Evolutionary conservation across 2,888 invertebrate species (phyloP).

Genomic region (Cosmia pyralina): DNA sequence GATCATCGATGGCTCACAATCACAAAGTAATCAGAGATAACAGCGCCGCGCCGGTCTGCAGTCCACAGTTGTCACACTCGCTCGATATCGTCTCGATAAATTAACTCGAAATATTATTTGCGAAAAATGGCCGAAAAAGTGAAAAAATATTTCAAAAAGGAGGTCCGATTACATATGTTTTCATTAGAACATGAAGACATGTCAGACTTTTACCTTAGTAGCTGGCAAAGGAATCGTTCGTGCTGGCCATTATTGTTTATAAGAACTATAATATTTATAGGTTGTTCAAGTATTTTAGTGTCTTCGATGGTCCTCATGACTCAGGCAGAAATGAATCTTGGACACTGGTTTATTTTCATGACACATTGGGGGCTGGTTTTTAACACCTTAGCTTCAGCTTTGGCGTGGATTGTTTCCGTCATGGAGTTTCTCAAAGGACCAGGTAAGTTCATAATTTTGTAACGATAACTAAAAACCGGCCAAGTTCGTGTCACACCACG

Average conservation of each 20-base stretch:
- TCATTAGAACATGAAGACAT: conserved; percentile 74
- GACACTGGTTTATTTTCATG: conserved; percentile 81
- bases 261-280: conserved; percentile 75
- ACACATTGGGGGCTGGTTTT: conserved; percentile 84
- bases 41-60: conserved; percentile 42
- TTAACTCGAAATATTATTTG: conserved; percentile 23
- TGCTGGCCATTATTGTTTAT: conserved; percentile 75
- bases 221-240: conserved; percentile 77
- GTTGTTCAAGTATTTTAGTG: conserved; percentile 75
- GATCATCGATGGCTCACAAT: conserved; percentile 63
- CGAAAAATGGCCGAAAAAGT: conserved; percentile 74
- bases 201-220: conserved; percentile 78
- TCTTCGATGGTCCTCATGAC: conserved; percentile 72
- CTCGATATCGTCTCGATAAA: conserved; percentile 34
- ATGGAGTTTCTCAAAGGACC: conserved; percentile 71
- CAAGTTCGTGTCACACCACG: too few relatives aligned
- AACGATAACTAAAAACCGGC: too few relatives aligned
- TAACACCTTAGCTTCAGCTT: conserved; percentile 75
- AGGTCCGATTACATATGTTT: conserved; percentile 74
- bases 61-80: conserved; percentile 56
- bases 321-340: conserved; percentile 29
- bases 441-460: conserved; percentile 73
- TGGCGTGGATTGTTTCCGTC: conserved; percentile 76
- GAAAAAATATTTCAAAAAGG: conserved; percentile 77
- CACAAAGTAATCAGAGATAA: conserved; percentile 68